phyloP scores from a whole-genome alignment of 2,888 invertebrate genomes.

The Drosophila algonquin region DNA sequence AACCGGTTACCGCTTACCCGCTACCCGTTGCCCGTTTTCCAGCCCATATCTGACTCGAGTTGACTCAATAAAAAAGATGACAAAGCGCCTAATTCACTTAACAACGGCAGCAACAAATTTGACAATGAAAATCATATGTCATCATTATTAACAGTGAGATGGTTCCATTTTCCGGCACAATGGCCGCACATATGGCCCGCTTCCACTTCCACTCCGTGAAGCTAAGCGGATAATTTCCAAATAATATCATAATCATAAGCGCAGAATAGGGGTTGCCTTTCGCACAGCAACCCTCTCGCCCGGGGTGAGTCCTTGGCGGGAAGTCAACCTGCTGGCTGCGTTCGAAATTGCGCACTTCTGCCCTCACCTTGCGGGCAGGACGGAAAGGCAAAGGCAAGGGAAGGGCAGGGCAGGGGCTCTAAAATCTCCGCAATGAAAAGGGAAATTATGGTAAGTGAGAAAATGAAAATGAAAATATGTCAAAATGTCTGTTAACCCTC shows the following conservation, averaged over 20 bases:
- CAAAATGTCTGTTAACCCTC: conserved; percentile 70
- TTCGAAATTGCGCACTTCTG: conserved; percentile 77
- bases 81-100: conserved; percentile 81
- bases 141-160: conserved; percentile 84
- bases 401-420: conserved; percentile 23
- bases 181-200: conserved; percentile 80
- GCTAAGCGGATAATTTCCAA: conserved; percentile 83
- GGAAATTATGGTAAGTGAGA: conserved; percentile 71
- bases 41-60: conserved; percentile 49
- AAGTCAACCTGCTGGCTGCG: conserved; percentile 82
- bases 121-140: conserved; percentile 84
- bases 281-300: not conserved
- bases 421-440: conserved; percentile 59
- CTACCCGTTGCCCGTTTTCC: conserved; percentile 12
- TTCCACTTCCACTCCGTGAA: conserved; percentile 68
- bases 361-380: conserved; percentile 42
- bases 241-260: conserved; percentile 83
- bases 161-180: conserved; percentile 82
- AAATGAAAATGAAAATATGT: conserved; percentile 76
- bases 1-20: conserved; percentile 61
- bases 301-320: conserved; percentile 22
- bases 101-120: conserved; percentile 67
- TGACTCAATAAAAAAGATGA: conserved; percentile 66
- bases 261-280: conserved; percentile 36
- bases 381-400: conserved; percentile 7